Conservation (phyloP, 2,888 invertebrate genomes). For the Acronicta alni region DNA sequence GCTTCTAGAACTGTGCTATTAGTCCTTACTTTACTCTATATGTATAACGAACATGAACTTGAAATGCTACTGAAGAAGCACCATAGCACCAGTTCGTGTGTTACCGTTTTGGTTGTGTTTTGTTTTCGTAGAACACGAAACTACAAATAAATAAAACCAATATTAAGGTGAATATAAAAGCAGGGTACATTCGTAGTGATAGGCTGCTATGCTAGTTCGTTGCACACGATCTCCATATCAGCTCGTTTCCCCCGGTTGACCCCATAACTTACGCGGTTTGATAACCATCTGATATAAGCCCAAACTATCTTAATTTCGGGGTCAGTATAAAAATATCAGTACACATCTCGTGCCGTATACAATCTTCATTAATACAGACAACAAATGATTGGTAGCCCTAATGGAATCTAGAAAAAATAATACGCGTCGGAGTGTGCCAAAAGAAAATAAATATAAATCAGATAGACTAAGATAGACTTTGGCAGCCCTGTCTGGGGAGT, state of each 20-base stretch:
- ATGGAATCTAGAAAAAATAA: constrained; percentile 39
- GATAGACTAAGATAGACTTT: constrained; percentile 48
- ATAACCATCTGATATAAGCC: constrained; percentile 29
- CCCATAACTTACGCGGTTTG: constrained; percentile 38
- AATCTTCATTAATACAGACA: constrained; percentile 28
- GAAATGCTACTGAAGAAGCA: no score
- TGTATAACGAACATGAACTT: no score
- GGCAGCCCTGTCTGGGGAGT: constrained; percentile 60
- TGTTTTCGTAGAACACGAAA: no score
- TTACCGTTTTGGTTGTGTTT: no score
- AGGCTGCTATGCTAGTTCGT: constrained; percentile 31
- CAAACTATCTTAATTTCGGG: constrained; percentile 1
- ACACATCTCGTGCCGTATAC: constrained; percentile 13
- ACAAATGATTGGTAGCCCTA: constrained; percentile 26
- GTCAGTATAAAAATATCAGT: constrained; percentile 17
- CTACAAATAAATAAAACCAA: no score
- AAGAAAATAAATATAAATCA: constrained; percentile 53
- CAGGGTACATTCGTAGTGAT: no score
- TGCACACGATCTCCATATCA: constrained; percentile 32
- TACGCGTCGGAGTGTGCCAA: constrained; percentile 31
- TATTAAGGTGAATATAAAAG: no score
- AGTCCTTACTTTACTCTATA: no score
- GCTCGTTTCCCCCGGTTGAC: constrained; percentile 27
- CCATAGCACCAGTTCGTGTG: no score
- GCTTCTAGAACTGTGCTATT: no score